Evolutionary conservation across 2,113 vertebrate species (phyloP), one percentile per base, ranked within the genome.

Genomic region (Halcyon malimbica): DNA sequence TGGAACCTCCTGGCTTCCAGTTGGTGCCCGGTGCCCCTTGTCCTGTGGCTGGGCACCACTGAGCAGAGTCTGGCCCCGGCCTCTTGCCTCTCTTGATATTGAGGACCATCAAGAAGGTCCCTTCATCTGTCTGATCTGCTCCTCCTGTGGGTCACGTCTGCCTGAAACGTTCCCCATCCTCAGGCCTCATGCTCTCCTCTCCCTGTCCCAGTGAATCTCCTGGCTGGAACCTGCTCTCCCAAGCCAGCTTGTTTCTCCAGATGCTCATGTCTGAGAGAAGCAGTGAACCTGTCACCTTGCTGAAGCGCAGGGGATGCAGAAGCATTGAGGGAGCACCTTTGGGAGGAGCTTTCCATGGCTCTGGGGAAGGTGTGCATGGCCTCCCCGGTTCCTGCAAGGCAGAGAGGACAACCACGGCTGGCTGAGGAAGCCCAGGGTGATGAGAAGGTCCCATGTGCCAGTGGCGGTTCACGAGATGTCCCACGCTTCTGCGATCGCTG

Each of bases 401-500:
- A 56, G 62, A 25, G 35, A 20, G 33, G 41, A 29, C 31, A 35
- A 35, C 35, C 28, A 1, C 5, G 4, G 15, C 16, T 18, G 25
- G 68, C n/a, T 8, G 6, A 41, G 33, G 67, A 70, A 50, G 26
- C 13, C 16, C 26, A 19, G 35, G 35, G 26, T 69, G 23, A 15
- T 24, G 16, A 19, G n/a, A 18, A 50, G 33, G 65, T 35, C 65
- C 23, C 44, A 2, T 50, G 17, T 25, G 57, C 41, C 3, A 2
- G 17, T 12, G 20, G 13, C 35, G 4, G 1, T 12, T 39, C 57
- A 60, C 0, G 13, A 57, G 29, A 7, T 16, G 11, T 11, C 35
- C 1, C 13, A 11, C 0, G 0, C 44, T 12, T 57, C 42, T 33
- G 3, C 2, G 1, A 10, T 31, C 2, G 3, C 69, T 28, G 35